Percentiles rank a stretch among this genome's conserved stretches.
Conservation (phyloP, 2,797 vertebrate species). For the Choloepus didactylus region DNA sequence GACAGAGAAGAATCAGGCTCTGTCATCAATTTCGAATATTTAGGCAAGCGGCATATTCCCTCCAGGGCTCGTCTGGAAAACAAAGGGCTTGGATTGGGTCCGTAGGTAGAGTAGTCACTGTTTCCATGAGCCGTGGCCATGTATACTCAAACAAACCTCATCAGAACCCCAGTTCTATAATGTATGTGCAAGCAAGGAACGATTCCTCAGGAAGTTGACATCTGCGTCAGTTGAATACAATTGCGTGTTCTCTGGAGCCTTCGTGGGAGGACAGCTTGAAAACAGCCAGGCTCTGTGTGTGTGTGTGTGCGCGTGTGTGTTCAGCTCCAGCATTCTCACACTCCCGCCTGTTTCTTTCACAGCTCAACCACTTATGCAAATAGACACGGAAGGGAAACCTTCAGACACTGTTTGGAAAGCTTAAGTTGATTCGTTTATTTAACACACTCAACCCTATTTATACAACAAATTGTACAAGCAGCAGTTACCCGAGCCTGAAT, state of each 20-base stretch:
- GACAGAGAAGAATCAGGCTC: accelerated
- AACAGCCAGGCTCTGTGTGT: neutral
- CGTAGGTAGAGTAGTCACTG: too few relatives aligned
- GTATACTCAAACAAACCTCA: too few relatives aligned
- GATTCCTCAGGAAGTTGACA: accelerated
- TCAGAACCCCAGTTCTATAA: too few relatives aligned
- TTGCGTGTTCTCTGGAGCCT: neutral
- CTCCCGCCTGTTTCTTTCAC: accelerated
- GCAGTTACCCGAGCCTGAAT: accelerated
- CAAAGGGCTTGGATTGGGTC: neutral
- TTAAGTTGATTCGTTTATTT: neutral
- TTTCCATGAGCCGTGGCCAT: too few relatives aligned
- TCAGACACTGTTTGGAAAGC: neutral
- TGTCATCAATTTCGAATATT: too few relatives aligned
- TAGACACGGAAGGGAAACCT: accelerated
- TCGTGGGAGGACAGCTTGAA: neutral
- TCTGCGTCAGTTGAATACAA: accelerated
- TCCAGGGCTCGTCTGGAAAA: too few relatives aligned
- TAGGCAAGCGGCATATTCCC: accelerated
- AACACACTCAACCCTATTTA: neutral
- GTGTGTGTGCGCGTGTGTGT: accelerated
- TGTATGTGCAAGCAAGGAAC: accelerated
- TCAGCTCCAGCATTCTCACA: accelerated
- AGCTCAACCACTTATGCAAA: neutral
- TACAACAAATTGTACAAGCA: accelerated